Evolutionary conservation across 2,888 invertebrate species (phyloP), one percentile per base, ranked within the genome.

Genomic region (Yponomeuta cagnagella): DNA sequence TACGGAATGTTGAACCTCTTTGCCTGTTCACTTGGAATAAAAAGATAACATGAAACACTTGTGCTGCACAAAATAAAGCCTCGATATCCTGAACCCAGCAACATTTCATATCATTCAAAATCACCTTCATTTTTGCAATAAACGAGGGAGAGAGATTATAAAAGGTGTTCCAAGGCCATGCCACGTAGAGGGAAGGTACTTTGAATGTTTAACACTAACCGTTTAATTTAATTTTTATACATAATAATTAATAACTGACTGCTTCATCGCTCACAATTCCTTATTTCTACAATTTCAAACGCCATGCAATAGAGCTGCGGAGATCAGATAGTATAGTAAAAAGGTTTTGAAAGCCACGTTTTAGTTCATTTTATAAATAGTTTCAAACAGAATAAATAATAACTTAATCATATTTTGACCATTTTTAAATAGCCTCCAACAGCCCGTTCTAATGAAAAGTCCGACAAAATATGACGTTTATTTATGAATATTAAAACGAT

Each of bases 401-500:
- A 43, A 43, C 6, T 9, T 43, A 5, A 43, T 69, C 10, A n/a
- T 58, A 52, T 69, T 66, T 31, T 43, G 48, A 66, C 52, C 65
- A 15, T 15, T 65, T 70, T 66, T 52, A 70, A 70, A 65, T 70
- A 65, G 65, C 69, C 69, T 58, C 58, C n/a, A 31, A 68, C 48
- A 23, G 64, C 70, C 23, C 66, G n/a, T 65, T 23, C 48, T 70
- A 70, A 64, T 64, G 52, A 70, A 66, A 48, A 64, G 33, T 48
- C 66, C n/a, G 48, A 65, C 31, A 48, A 70, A 69, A 70, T 70
- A 70, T 70, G 68, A 66, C 63, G 70, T 72, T 72, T 70, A 72
- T 72, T 72, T 72, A 72, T 72, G 72, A 64, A 70, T 72, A 72
- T 72, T 72, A 70, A 72, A 69, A 58, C 68, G 70, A 70, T 72